Evolutionary conservation across 2,888 invertebrate genomes (phyloP).

Genomic region (Eueremaeus valkanovi): DNA sequence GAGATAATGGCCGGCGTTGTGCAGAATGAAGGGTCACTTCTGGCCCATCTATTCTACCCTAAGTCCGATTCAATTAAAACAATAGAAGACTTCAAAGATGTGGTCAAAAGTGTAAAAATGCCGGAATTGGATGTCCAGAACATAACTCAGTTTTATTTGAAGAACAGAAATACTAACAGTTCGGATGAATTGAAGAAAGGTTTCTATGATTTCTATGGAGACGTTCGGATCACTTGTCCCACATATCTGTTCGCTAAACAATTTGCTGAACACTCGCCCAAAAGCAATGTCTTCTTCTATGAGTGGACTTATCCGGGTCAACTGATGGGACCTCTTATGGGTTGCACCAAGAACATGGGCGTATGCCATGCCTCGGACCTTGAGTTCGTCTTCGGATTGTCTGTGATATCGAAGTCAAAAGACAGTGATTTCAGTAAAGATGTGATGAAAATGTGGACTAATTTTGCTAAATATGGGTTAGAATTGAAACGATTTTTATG

Average conservation of each 20-base stretch:
- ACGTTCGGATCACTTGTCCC: constrained; percentile 9
- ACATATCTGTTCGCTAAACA: constrained; percentile 30
- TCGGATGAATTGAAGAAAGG: not conserved
- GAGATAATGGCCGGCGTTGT: not conserved
- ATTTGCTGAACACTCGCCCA: not conserved
- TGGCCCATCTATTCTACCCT: not conserved
- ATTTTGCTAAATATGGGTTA: constrained; percentile 39
- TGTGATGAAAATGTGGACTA: constrained; percentile 38
- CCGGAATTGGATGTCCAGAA: not conserved
- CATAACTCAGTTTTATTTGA: not conserved
- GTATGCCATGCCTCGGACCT: constrained; percentile 20
- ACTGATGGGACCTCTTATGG: not conserved
- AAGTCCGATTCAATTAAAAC: not conserved
- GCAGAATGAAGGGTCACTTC: not conserved
- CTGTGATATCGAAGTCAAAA: not conserved
- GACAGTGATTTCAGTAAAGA: constrained; percentile 5
- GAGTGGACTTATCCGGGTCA: not conserved
- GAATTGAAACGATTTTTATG: no score
- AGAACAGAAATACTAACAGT: not conserved
- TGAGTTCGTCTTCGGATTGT: not conserved
- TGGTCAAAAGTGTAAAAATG: not conserved
- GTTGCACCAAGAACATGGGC: not conserved
- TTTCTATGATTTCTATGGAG: constrained; percentile 16
- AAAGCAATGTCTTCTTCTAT: not conserved
- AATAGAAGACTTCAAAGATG: not conserved